A percentile compares a stretch with the other conserved stretches of the same genome.
Conservation (phyloP, 1,140 invertebrate species). For the Drosophila sp. region DNA sequence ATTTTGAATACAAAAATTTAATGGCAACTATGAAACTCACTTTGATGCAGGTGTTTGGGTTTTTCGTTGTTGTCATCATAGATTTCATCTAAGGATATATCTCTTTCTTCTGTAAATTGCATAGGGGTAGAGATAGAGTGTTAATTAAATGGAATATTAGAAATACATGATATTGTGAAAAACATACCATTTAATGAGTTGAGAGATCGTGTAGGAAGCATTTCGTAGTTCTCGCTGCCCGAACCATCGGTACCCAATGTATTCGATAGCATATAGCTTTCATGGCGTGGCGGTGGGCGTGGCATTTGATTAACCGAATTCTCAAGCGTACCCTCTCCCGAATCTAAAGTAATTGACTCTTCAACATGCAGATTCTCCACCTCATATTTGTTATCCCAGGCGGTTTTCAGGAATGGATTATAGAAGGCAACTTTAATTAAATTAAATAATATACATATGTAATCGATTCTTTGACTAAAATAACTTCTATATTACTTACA, state of each 20-base stretch:
- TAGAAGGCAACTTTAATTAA: slow-evolving; percentile 92
- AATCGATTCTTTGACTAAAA: background rate
- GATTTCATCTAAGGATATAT: slow-evolving; percentile 85
- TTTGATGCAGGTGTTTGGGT: slow-evolving; percentile 81
- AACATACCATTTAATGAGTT: slow-evolving; percentile 83
- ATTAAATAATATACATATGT: background rate
- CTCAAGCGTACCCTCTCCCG: slow-evolving; percentile 89
- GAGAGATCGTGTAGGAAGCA: slow-evolving; percentile 85
- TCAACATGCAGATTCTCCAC: slow-evolving; percentile 97
- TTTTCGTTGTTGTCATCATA: slow-evolving; percentile 86
- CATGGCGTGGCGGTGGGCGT: slow-evolving; percentile 87
- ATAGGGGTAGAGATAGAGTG: background rate
- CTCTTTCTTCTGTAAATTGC: slow-evolving; percentile 78
- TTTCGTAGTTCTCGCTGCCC: slow-evolving; percentile 93
- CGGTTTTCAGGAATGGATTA: slow-evolving; percentile 97
- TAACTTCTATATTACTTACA: slow-evolving; percentile 42
- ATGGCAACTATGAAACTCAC: slow-evolving; percentile 62
- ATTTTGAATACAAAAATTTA: slow-evolving; percentile 12
- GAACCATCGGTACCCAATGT: slow-evolving; percentile 82
- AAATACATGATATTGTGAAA: no score
- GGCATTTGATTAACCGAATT: slow-evolving; percentile 87
- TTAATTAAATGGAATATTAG: no score
- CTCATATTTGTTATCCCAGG: slow-evolving; percentile 97
- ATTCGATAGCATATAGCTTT: slow-evolving; percentile 86
- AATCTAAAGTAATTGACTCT: slow-evolving; percentile 87